These are phyloP conservation scores for Champsocephalus gunnari DNA, from an alignment of 2,797 vertebrate genomes.

Conservation along the genomic window DNA sequence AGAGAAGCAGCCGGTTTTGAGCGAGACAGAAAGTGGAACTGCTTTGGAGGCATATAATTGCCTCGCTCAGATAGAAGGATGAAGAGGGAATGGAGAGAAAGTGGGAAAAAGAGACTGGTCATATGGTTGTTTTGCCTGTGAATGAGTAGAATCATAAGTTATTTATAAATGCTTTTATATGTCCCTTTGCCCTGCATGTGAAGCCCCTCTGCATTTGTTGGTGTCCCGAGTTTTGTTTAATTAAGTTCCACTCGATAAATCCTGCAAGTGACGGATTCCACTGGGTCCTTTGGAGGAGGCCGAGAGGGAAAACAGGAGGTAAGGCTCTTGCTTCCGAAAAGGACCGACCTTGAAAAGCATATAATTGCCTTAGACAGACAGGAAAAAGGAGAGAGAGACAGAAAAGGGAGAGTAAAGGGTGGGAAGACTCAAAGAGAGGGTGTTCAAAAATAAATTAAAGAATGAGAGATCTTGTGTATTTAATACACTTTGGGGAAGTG, in stretches of 20 bases:
- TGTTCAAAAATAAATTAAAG: slow-evolving; percentile 30
- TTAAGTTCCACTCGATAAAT: slow-evolving; percentile 58
- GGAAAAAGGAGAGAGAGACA: slow-evolving; percentile 8
- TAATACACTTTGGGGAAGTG: slow-evolving; percentile 38
- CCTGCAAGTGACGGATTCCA: slow-evolving; percentile 33
- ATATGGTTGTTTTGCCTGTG: slow-evolving; percentile 4
- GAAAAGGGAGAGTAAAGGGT: neutral
- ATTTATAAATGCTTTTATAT: slow-evolving; percentile 24
- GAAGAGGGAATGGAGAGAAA: slow-evolving; percentile 15
- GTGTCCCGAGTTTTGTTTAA: slow-evolving; percentile 48
- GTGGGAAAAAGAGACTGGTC: slow-evolving; percentile 12
- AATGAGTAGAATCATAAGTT: slow-evolving; percentile 16
- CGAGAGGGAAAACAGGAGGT: slow-evolving; percentile 31
- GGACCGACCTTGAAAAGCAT: slow-evolving; percentile 42
- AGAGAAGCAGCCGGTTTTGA: slow-evolving; percentile 13
- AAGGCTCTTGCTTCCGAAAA: slow-evolving; percentile 10
- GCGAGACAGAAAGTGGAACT: slow-evolving; percentile 14
- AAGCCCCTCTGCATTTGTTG: slow-evolving; percentile 26
- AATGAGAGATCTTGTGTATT: slow-evolving; percentile 30
- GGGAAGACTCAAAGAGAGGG: neutral
- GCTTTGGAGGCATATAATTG: slow-evolving; percentile 40
- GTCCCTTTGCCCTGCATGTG: slow-evolving; percentile 23
- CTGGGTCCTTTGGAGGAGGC: slow-evolving; percentile 40
- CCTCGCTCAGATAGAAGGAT: slow-evolving; percentile 28
- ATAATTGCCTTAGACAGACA: slow-evolving; percentile 61